A percentile compares a stretch with the other conserved stretches of the same genome.
phyloP scores from a whole-genome alignment of 2,113 vertebrate species.

The Dendrocopos noguchii region DNA sequence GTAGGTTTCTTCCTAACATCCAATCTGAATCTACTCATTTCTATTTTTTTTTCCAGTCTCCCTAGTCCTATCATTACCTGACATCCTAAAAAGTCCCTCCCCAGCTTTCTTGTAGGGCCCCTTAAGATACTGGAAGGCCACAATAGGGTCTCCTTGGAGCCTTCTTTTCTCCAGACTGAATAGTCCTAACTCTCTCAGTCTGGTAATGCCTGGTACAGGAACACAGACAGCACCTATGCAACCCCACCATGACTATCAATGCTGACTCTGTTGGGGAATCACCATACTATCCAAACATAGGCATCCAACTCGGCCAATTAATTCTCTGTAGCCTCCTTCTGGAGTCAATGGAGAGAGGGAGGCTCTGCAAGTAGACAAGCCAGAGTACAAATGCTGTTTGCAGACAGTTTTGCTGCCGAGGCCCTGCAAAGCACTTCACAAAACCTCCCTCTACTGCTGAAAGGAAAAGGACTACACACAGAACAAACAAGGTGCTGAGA shows the following conservation, averaged over 20 bases:
- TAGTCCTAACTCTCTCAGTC: no score
- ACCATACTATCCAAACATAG: neutral
- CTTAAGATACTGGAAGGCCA: no score
- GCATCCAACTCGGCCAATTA: neutral
- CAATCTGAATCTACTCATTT: no score
- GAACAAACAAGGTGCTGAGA: slow-evolving; percentile 29
- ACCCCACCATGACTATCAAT: neutral
- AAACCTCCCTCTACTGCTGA: slow-evolving; percentile 19
- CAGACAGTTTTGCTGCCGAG: slow-evolving; percentile 34
- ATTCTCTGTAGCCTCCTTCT: slow-evolving; percentile 3
- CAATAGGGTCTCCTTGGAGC: no score
- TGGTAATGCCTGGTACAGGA: neutral
- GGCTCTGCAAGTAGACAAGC: slow-evolving; percentile 1
- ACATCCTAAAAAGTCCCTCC: no score
- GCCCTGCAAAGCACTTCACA: slow-evolving; percentile 12
- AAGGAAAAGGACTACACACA: neutral
- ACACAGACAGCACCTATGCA: neutral
- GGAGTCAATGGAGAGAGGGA: neutral
- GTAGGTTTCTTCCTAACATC: no score
- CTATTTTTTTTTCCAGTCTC: no score
- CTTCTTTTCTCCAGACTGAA: no score
- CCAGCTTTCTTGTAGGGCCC: no score
- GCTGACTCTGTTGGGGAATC: neutral
- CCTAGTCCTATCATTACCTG: no score
- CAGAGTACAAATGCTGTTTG: slow-evolving; percentile 38